Evolutionary conservation across 2,113 vertebrate species (phyloP), one percentile per base, ranked within the genome.

Genomic region (Stegastes partitus): DNA sequence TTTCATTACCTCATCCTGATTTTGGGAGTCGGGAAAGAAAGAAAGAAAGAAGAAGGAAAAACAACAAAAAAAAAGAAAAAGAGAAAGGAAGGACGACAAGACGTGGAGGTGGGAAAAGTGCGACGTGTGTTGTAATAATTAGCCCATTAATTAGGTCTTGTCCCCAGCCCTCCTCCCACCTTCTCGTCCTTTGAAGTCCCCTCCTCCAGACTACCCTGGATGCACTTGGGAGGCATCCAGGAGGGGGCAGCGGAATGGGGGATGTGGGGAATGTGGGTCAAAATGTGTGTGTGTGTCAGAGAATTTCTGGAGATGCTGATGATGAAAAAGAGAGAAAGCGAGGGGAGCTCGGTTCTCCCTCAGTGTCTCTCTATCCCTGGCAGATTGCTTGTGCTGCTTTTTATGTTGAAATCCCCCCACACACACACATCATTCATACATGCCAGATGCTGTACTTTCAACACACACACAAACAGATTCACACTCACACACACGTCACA

Each of bases 121-220:
- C 9, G 39, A 21, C 49, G 62, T 57, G 57, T 3, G 22, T 47
- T 22, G 55, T 68, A 25, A 79, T 78, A 68, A 79, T 90, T 82
- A 67, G 61, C 76, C 53, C 51, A 50, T 68, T 89, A 88, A 91
- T 92, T 90, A 85, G 77, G 49, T 64, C 50, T 76, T 4, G 61
- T 81, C 53, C 63, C 51, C 56, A 55, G 59, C 50, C 26, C 64
- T 73, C 44, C 70, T 51, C 76, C 83, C 81, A 82, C 65, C 47
- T 68, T 21, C 74, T 70, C 18, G 50, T 55, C 81, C 74, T 93
- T 91, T 93, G 83, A 91, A 90, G 87, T 86, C 53, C 71, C 54
- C 39, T 83, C 68, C 77, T 73, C 51, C 71, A 31, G 59, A 81
- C 82, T 84, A 78, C 81, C 87, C 73, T 54, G 42, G 58, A 83